phyloP scores from a whole-genome alignment of 2,113 vertebrate genomes.

The Scolopax mira region DNA sequence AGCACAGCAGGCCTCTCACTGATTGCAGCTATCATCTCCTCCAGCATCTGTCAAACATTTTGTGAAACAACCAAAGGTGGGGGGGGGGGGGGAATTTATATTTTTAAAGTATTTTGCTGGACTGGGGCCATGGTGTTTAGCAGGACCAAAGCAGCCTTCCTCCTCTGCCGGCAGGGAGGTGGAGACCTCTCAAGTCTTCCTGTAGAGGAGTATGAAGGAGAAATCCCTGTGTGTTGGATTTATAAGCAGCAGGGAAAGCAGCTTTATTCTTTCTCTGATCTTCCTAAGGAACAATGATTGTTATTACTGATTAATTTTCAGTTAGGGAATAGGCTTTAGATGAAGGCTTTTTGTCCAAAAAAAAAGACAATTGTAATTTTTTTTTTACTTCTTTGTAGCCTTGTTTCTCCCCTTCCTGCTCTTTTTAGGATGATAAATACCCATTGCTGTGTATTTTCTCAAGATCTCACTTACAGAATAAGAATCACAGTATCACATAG shows the following conservation, averaged over 20 bases:
- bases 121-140: rapidly evolving
- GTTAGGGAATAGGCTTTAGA: neutral
- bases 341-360: neutral
- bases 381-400: neutral
- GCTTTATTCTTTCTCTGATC: neutral
- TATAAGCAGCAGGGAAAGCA: neutral
- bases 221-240: neutral
- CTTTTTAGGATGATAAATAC: neutral
- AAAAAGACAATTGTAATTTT: neutral
- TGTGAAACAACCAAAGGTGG: neutral
- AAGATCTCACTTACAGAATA: neutral
- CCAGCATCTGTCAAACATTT: neutral
- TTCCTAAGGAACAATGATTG: neutral
- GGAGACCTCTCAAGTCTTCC: neutral
- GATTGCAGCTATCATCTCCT: neutral
- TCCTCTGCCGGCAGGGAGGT: neutral
- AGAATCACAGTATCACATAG: no score
- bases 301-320: neutral
- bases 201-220: neutral
- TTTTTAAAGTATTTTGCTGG: neutral
- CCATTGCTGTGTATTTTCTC: neutral
- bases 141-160: neutral
- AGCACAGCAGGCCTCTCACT: neutral
- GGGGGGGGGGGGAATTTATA: rapidly evolving
- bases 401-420: neutral